phyloP scores from a whole-genome alignment of 1,140 invertebrate species.

The Dysdera silvatica region DNA sequence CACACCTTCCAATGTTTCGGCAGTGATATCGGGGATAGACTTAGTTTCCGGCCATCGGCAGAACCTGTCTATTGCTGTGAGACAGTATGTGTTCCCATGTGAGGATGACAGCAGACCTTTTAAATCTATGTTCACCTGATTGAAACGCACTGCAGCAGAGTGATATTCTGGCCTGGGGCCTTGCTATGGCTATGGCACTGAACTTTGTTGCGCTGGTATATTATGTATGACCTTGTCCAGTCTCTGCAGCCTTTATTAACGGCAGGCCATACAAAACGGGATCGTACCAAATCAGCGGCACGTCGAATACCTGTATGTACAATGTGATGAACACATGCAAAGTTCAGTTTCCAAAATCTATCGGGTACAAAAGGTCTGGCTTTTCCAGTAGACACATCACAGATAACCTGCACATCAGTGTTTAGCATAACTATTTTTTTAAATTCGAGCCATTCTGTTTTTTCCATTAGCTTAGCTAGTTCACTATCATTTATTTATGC shows the following conservation, averaged over 20 bases:
- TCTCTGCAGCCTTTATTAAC: not conserved
- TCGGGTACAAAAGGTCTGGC: conserved; percentile 10
- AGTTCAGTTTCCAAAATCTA: not conserved
- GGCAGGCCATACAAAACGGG: conserved; percentile 15
- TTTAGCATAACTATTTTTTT: not conserved
- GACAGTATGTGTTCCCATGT: conserved; percentile 38
- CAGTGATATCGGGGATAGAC: conserved; percentile 40
- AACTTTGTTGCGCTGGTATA: conserved; percentile 22
- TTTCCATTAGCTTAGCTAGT: not conserved
- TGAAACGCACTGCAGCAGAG: conserved; percentile 33
- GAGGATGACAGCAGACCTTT: conserved; percentile 43
- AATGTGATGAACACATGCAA: conserved; percentile 6
- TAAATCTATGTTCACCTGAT: conserved; percentile 47
- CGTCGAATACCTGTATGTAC: conserved; percentile 8
- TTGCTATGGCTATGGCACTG: conserved; percentile 16
- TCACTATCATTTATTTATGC: conserved; percentile 17
- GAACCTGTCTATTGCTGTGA: conserved; percentile 46
- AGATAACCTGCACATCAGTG: not conserved
- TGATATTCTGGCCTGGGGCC: conserved; percentile 17
- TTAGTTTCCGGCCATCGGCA: conserved; percentile 45
- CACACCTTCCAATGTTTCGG: conserved; percentile 39
- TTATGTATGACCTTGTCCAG: conserved; percentile 1
- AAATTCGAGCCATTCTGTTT: not conserved
- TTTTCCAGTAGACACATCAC: conserved; percentile 13
- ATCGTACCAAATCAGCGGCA: not conserved